Evolutionary conservation across 2,888 invertebrate species (phyloP), one percentile per base, ranked within the genome.

Genomic region (Apodemia zela): DNA sequence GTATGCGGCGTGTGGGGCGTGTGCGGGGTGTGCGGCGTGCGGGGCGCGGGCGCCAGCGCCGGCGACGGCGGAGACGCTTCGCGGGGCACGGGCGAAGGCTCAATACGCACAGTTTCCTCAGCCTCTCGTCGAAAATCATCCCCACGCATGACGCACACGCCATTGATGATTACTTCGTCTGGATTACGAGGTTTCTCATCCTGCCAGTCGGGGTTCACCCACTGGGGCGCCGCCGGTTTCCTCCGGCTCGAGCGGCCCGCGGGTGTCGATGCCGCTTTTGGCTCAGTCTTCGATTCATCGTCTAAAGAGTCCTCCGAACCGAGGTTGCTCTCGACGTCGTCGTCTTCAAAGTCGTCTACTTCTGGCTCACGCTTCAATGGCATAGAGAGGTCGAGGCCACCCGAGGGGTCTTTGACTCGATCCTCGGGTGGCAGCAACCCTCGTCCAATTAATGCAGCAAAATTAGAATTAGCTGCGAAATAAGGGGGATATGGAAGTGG

Each of bases 191-290:
- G 91, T 71, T 93, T 92, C 71, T 93, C 93, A 78, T 96, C 96
- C 77, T 96, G 96, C 96, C 97, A 97, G 74, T 97, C 97, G 8
- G 98, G 98, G 85, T 98, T 98, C 5, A 98, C 98, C 98, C 98
- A 98, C 87, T 99, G 98, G 2, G 99, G 98, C 63, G 98, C 98
- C 1, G 98, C 98, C 0, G 98, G 98, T 91, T 99, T 99, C 76
- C 98, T 94, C 68, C 98, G 91, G 64, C 95, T 96, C 29, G 92
- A 90, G 25, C 92, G 84, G 18, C 73, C 75, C 57, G 85, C 80
- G 54, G 93, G 91, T 54, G 92, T 89, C 62, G 92, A 87, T 68
- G 89, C 76, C 74, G 90, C 85, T 65, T 93, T 93, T 65, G 93
- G 93, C 81, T 94, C 94, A 66, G 85, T 82, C 84, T 94, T 93